Evolutionary conservation across 2,888 invertebrate species (phyloP), one percentile per base, ranked within the genome.

Genomic region (Lepidocyrtinus sp.): DNA sequence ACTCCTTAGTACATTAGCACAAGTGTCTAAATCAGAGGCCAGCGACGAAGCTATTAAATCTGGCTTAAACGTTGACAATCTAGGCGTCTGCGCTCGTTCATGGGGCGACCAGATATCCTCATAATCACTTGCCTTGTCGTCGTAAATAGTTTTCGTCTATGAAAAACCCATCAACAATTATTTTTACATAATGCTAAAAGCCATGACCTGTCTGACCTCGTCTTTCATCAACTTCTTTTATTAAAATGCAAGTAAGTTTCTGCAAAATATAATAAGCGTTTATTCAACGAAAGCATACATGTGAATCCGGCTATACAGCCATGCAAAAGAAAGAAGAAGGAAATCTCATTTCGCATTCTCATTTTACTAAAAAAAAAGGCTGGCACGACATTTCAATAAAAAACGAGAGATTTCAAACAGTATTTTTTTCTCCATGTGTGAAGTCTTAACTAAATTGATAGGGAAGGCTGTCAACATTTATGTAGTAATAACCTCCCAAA

Each of bases 121-220:
- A 88, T 97, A 97, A 89, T 97, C 97, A 87, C 96, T 96, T 63
- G 95, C 93, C 90, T 97, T 97, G 88, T 97, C 97, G 82, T 95
- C 94, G 36, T 85, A 85, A 25, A 72, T 75, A 65, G 86, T 86
- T 81, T 85, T 86, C 65, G 82, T 85, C 84, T 84, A 76, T 22
- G 63, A 46, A 62, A 67, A 61, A 26, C 45, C 45, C 55, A 77
- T 71, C 67, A 72, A 65, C 12, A 27, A 24, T 76, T 55, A 55
- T 70, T 70, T 36, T 36, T 7, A 36, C 12, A 36, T 12, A 36
- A 36, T 36, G 36, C 36, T 5, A 36, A 36, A 36, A 36, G 5
- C 36, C 12, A 36, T 36, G 36, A 12, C 5, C 12, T 12, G 12
- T 36, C 36, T 36, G n/a, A n/a, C n/a, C n/a, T n/a, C n/a, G n/a